A percentile compares a stretch with the other conserved stretches of the same genome.
These are phyloP conservation scores for Australoheros facetus DNA, from an alignment of 2,797 vertebrate species.

Conservation along the genomic window DNA sequence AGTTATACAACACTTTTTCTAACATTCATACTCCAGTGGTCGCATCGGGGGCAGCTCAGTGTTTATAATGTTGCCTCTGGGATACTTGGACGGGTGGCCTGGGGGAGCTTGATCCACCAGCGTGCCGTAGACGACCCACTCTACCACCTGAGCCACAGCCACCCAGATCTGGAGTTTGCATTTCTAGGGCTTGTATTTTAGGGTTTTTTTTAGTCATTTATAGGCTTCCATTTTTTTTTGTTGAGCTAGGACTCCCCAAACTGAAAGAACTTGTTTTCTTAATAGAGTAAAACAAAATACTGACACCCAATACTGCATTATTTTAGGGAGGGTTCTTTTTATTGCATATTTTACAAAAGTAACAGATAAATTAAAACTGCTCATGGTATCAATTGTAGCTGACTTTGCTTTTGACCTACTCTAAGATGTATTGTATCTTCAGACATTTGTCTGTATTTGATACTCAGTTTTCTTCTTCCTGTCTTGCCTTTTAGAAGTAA, in stretches of 20 bases:
- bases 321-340: accelerated
- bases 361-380: background rate
- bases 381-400: background rate
- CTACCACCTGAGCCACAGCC: no score
- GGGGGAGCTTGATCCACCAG: no score
- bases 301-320: background rate
- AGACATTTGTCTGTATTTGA: background rate
- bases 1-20: no score
- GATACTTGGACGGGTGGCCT: no score
- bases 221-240: background rate
- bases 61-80: no score
- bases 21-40: background rate
- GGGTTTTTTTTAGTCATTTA: background rate
- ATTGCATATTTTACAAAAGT: background rate
- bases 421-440: background rate
- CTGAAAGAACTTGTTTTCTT: background rate
- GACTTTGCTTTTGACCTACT: background rate
- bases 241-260: background rate
- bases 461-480: background rate
- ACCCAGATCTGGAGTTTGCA: background rate
- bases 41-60: background rate
- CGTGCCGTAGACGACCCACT: no score
- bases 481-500: background rate
- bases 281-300: background rate
- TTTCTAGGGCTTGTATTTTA: background rate